phyloP scores from a whole-genome alignment of 2,113 vertebrate species.

The Spea bombifrons region DNA sequence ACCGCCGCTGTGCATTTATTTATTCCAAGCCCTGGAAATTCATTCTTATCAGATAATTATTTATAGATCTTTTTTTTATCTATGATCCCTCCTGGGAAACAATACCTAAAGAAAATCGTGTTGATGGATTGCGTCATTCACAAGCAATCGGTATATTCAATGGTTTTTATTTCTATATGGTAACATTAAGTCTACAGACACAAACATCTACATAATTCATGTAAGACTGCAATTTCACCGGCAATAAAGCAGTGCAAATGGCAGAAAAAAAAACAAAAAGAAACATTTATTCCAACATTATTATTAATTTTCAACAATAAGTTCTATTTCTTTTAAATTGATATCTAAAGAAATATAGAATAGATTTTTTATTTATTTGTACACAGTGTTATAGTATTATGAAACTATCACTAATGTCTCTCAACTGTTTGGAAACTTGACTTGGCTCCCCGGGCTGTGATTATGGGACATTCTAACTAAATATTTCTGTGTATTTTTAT shows the following conservation, averaged over 20 bases:
- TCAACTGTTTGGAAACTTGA: too few species aligned
- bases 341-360: too few species aligned
- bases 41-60: constrained; percentile 45
- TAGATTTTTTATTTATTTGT: too few species aligned
- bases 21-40: constrained; percentile 15
- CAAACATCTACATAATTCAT: neutral
- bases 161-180: neutral
- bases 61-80: constrained; percentile 39
- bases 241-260: neutral
- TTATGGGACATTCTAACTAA: too few species aligned
- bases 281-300: too few species aligned
- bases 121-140: constrained; percentile 32
- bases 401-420: too few species aligned
- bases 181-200: neutral
- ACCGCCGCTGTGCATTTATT: constrained; percentile 23
- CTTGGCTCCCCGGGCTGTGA: too few species aligned
- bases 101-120: constrained; percentile 1
- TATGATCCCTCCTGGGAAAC: constrained; percentile 22
- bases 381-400: too few species aligned
- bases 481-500: too few species aligned
- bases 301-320: too few species aligned
- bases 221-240: neutral
- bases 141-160: neutral
- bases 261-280: neutral
- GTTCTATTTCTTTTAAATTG: too few species aligned